These are phyloP conservation scores for Orchesella flavescens DNA, from an alignment of 2,888 invertebrate genomes.

Conservation along the genomic window DNA sequence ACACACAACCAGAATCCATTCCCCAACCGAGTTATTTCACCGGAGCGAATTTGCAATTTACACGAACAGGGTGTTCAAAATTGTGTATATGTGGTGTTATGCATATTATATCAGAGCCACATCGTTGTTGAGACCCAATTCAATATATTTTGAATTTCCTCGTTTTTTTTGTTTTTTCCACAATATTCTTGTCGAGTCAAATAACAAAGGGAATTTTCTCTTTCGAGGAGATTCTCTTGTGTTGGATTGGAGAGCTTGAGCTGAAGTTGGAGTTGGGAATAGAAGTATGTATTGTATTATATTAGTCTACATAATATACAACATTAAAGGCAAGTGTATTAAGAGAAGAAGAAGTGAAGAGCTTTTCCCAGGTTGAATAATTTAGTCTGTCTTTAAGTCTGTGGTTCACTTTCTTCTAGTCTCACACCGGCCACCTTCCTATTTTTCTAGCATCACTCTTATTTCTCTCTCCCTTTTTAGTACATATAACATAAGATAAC, in stretches of 20 bases:
- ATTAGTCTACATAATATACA: not conserved
- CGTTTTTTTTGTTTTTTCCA: not conserved
- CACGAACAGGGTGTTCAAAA: constrained; percentile 35
- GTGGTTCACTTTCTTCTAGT: constrained; percentile 38
- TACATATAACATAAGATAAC: constrained; percentile 5
- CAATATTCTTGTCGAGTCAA: too few species aligned
- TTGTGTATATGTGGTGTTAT: constrained; percentile 30
- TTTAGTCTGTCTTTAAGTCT: constrained; percentile 47
- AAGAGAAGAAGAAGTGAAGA: not conserved
- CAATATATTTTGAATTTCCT: constrained; percentile 41
- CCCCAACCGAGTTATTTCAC: constrained; percentile 20
- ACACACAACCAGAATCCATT: constrained; percentile 15
- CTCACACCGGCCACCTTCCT: constrained; percentile 5
- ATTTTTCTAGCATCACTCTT: not conserved
- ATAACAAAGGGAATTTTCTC: not conserved
- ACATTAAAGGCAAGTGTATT: not conserved
- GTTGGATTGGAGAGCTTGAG: not conserved
- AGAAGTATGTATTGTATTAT: not conserved
- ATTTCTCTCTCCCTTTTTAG: not conserved
- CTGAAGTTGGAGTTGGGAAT: not conserved
- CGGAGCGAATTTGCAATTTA: constrained; percentile 51
- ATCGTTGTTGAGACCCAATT: constrained; percentile 38
- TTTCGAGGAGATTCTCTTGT: not conserved
- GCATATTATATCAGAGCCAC: constrained; percentile 49
- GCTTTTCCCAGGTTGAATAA: constrained; percentile 42